phyloP scores from a whole-genome alignment of 2,888 invertebrate genomes.

The Drosophila hamatofila region DNA sequence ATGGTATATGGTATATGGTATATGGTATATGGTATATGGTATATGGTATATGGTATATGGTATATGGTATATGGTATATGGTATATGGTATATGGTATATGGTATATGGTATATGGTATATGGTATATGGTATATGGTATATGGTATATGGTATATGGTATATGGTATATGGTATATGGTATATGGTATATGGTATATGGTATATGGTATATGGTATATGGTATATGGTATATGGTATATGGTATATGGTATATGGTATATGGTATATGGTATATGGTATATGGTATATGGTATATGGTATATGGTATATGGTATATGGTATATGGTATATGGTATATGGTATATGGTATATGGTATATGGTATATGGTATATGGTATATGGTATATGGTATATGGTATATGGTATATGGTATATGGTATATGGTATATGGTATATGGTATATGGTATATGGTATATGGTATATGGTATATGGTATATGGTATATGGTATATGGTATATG shows the following conservation, averaged over 20 bases:
- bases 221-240: constrained; percentile 1
- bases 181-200: constrained; percentile 3
- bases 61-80: not conserved
- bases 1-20: constrained; percentile 1
- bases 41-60: constrained; percentile 1
- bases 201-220: constrained; percentile 1
- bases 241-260: not conserved
- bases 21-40: constrained; percentile 1
- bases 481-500: not conserved
- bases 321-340: constrained; percentile 5
- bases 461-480: not conserved
- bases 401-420: constrained; percentile 5
- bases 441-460: constrained; percentile 1
- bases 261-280: constrained; percentile 4
- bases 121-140: constrained; percentile 1
- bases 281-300: constrained; percentile 4
- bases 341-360: constrained; percentile 4
- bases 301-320: constrained; percentile 3
- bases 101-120: constrained; percentile 4
- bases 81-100: constrained; percentile 1
- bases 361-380: constrained; percentile 5
- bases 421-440: constrained; percentile 4
- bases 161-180: constrained; percentile 5
- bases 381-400: constrained; percentile 5
- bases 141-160: not conserved